A percentile compares a stretch with the other conserved stretches of the same genome.
These are phyloP conservation scores for Triplophysa tibetana DNA, from an alignment of 2,113 vertebrate species.

Conservation along the genomic window DNA sequence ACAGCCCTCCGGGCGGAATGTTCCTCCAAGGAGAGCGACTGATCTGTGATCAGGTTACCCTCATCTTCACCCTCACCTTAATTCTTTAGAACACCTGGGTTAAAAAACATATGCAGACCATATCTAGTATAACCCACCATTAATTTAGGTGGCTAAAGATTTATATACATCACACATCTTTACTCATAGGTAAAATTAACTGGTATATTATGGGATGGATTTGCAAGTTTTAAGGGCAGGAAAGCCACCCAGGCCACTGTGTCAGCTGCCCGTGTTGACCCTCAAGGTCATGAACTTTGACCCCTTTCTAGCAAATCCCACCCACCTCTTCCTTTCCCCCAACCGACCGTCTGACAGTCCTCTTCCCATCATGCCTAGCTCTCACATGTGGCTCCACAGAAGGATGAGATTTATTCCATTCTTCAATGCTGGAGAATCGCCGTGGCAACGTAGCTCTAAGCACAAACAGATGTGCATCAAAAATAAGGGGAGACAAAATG, in stretches of 20 bases:
- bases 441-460: conserved; percentile 46
- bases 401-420: conserved; percentile 45
- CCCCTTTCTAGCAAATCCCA: conserved; percentile 3
- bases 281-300: conserved; percentile 30
- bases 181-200: neutral
- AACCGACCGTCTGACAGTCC: neutral
- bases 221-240: neutral
- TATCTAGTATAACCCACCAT: neutral
- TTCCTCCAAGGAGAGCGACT: conserved; percentile 9
- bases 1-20: conserved; percentile 11
- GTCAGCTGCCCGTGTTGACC: conserved; percentile 18
- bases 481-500: conserved; percentile 16
- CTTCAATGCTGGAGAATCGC: conserved; percentile 35
- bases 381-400: conserved; percentile 36
- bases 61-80: neutral
- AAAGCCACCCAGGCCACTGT: conserved; percentile 10
- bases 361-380: conserved; percentile 41
- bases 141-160: neutral
- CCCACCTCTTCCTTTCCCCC: neutral
- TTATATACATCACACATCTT: neutral
- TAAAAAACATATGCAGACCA: neutral
- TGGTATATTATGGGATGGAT: conserved; percentile 9
- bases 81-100: neutral
- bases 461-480: conserved; percentile 53
- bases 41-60: neutral